Percentiles rank a stretch among this genome's conserved stretches.
These are phyloP conservation scores for Pogonophryne albipinna DNA, from an alignment of 2,797 vertebrate genomes.

Conservation along the genomic window DNA sequence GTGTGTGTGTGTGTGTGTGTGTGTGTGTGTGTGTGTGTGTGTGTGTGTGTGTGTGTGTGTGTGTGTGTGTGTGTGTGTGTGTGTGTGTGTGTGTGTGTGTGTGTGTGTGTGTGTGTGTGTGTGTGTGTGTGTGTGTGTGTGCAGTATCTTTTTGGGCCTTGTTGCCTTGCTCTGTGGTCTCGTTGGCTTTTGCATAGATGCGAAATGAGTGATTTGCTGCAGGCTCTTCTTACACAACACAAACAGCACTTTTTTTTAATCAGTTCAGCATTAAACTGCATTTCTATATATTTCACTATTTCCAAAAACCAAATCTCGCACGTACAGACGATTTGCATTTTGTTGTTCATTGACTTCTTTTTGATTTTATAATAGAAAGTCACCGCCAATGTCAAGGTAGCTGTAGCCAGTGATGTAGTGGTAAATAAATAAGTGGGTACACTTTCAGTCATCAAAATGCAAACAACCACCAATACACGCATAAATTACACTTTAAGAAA, in stretches of 20 bases:
- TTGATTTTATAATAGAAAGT: slow-evolving; percentile 28
- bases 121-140: slow-evolving; percentile 26
- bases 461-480: slow-evolving; percentile 65
- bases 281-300: slow-evolving; percentile 19
- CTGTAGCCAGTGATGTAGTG: slow-evolving; percentile 60
- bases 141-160: slow-evolving; percentile 57
- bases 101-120: no score
- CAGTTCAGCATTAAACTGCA: slow-evolving; percentile 21
- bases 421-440: slow-evolving; percentile 34
- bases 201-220: slow-evolving; percentile 69
- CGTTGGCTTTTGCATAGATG: slow-evolving; percentile 80
- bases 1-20: slow-evolving; percentile 30
- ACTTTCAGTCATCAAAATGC: slow-evolving; percentile 55
- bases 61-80: slow-evolving; percentile 22
- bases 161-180: slow-evolving; percentile 54
- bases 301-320: slow-evolving; percentile 7
- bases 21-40: no score
- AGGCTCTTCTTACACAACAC: slow-evolving; percentile 47
- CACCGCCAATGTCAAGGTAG: slow-evolving; percentile 21
- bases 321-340: slow-evolving; percentile 24
- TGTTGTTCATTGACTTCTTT: slow-evolving; percentile 24
- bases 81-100: background rate
- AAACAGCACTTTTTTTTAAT: slow-evolving; percentile 34
- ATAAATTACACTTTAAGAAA: slow-evolving; percentile 57
- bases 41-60: slow-evolving; percentile 25